Percentiles rank a stretch among this genome's conserved stretches.
These are phyloP conservation scores for Antennarius striatus DNA, from an alignment of 2,113 vertebrate genomes.

Conservation along the genomic window DNA sequence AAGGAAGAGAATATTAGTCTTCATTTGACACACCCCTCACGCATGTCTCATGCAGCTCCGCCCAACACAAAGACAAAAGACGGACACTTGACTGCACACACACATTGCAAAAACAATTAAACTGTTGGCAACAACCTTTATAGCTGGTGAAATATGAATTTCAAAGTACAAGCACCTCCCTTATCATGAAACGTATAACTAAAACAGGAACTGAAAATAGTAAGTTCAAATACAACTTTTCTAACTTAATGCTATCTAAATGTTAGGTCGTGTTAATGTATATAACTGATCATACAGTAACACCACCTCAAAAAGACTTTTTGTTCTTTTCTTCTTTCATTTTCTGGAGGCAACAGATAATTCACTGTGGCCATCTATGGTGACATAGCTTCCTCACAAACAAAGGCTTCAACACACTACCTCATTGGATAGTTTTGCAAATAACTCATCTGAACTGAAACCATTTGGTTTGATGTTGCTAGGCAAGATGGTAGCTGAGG, in stretches of 20 bases:
- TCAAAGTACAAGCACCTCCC: slow-evolving; percentile 5
- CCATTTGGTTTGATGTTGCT: slow-evolving; percentile 23
- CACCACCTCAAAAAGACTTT: neutral
- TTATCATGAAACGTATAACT: too few species aligned
- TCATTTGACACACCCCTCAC: too few species aligned
- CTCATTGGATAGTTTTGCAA: slow-evolving; percentile 58
- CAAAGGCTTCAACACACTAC: slow-evolving; percentile 35
- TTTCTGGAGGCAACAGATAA: slow-evolving; percentile 36
- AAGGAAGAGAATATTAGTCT: neutral
- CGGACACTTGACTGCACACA: neutral
- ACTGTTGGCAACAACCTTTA: slow-evolving; percentile 22
- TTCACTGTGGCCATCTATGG: slow-evolving; percentile 68
- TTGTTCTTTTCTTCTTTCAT: slow-evolving; percentile 12
- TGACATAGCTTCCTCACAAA: slow-evolving; percentile 28
- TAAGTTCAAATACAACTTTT: too few species aligned
- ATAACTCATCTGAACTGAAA: slow-evolving; percentile 68
- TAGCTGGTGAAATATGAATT: slow-evolving; percentile 4
- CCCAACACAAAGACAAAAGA: neutral
- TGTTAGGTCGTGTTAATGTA: too few species aligned
- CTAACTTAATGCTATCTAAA: neutral
- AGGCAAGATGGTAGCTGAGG: slow-evolving; percentile 47
- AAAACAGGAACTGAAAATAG: too few species aligned
- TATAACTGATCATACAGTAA: too few species aligned
- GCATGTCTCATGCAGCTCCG: too few species aligned
- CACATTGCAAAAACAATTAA: slow-evolving; percentile 14